Percentiles rank a stretch among this genome's conserved stretches.
These are phyloP conservation scores for Frankliniella intonsa DNA, from an alignment of 2,888 invertebrate species.

Conservation along the genomic window DNA sequence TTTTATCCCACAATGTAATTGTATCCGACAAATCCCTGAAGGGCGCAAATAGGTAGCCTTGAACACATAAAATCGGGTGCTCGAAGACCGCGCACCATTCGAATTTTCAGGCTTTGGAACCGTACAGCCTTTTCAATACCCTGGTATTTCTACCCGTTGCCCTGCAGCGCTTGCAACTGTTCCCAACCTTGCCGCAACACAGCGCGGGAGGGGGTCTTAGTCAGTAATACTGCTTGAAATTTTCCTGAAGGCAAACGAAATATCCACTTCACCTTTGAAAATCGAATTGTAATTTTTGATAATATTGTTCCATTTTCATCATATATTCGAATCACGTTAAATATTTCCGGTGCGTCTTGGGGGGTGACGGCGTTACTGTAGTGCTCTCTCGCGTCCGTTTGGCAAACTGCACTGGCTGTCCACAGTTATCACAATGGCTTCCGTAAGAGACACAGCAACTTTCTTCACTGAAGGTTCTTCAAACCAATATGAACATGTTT, in stretches of 20 bases:
- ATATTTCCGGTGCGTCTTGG: neutral
- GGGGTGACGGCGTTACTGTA: neutral
- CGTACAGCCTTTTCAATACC: conserved; percentile 19
- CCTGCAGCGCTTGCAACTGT: neutral
- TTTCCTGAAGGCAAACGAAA: neutral
- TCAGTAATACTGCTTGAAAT: neutral
- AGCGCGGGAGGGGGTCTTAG: neutral
- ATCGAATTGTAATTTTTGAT: neutral
- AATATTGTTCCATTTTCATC: neutral
- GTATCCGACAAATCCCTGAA: neutral
- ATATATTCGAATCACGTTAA: neutral
- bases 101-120: conserved; percentile 8
- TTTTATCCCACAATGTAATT: neutral
- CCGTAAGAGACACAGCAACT: conserved; percentile 85
- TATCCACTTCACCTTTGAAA: neutral
- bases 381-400: conserved; percentile 22
- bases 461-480: conserved; percentile 85
- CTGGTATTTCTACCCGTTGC: conserved; percentile 13
- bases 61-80: neutral
- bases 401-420: conserved; percentile 10
- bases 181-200: neutral
- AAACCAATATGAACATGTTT: conserved; percentile 79
- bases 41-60: neutral
- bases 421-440: conserved; percentile 58
- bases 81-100: neutral